Base-by-base conservation (phyloP, 2,113 vertebrate genomes). In the Haemorhous mexicanus region DNA sequence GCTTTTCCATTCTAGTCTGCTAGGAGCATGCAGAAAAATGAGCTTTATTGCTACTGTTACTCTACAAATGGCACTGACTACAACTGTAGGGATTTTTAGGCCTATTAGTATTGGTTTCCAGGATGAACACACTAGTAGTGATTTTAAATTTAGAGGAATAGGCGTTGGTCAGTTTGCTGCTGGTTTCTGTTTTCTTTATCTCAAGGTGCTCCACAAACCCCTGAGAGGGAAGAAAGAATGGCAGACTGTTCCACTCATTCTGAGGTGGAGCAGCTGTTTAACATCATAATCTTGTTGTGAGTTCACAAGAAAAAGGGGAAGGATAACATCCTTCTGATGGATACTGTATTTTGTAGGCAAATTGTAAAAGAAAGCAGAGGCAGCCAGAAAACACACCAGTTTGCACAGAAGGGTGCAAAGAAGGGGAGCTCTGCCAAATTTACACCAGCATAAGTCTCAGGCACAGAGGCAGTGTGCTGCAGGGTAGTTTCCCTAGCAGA, bases 401-500 rank as follows among this genome's bases (percentile, higher is more conserved):
- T 84, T 43, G 28, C 49, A 66, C 23, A 70, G 46, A 58, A 72
- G 56, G 27, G 16, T 74, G 26, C 41, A 76, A 63, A 79, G 52
- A 72, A 75, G 18, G 6, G 28, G 4, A 3, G 10, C 28, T 55
- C 39, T 5, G 1, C 46, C 69, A 75, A 24, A 55, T 79, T 35
- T 6, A 0, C 63, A 49, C 22, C 52, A 23, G 56, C 1, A 0
- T 53, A 41, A 28, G 61, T 53, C 43, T 74, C 7, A 1, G 61
- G 22, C 56, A 33, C 2, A 3, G 47, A 30, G 56, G 39, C 9
- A 5, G 11, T 10, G 37, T 62, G 44, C 69, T 30, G 18, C 33
- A 37, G 56, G 37, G 52, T 50, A 27, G n/a, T 67, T 67, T 76
- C 18, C 66, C 26, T 87, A 44, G 49, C 39, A 88, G 52, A 47